These are phyloP conservation scores for Drosophila prosaltans DNA, from an alignment of 1,140 invertebrate species.

Conservation along the genomic window DNA sequence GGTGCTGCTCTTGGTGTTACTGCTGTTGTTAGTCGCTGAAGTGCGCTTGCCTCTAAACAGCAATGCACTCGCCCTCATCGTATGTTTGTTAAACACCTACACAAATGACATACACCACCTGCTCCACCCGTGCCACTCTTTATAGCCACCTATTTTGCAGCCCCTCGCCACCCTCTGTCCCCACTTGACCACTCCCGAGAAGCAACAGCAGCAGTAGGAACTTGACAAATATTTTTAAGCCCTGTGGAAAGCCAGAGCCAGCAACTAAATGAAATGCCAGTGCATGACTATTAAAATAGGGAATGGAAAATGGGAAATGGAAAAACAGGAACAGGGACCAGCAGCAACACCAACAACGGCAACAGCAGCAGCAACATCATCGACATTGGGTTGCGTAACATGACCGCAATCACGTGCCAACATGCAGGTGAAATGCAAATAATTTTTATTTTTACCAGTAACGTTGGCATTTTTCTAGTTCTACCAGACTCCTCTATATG, in stretches of 20 bases:
- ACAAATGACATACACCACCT: conserved; percentile 49
- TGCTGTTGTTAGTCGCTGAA: conserved; percentile 49
- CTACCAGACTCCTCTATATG: neutral
- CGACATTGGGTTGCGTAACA: conserved; percentile 20
- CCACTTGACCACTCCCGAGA: too few relatives aligned
- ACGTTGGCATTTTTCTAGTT: conserved; percentile 45
- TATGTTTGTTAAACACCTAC: conserved; percentile 80
- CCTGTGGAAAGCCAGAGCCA: conserved; percentile 42
- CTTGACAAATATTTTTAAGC: conserved; percentile 71
- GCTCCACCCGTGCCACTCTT: neutral
- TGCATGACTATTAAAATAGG: conserved; percentile 3
- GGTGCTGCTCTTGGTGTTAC: conserved; percentile 54
- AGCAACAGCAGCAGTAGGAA: conserved; percentile 12
- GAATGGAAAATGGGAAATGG: neutral
- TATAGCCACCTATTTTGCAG: too few relatives aligned
- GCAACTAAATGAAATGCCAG: conserved; percentile 50
- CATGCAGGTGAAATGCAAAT: conserved; percentile 79
- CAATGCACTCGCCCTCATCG: conserved; percentile 45
- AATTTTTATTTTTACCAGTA: conserved; percentile 74
- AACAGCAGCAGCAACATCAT: neutral
- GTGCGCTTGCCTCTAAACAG: conserved; percentile 67
- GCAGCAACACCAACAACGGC: neutral
- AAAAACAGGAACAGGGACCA: conserved; percentile 9
- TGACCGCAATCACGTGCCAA: conserved; percentile 76
- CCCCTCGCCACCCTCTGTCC: too few relatives aligned